A percentile compares a stretch with the other conserved stretches of the same genome.
Conservation (phyloP, 2,797 vertebrate genomes). For the Poeciliopsis turneri region DNA sequence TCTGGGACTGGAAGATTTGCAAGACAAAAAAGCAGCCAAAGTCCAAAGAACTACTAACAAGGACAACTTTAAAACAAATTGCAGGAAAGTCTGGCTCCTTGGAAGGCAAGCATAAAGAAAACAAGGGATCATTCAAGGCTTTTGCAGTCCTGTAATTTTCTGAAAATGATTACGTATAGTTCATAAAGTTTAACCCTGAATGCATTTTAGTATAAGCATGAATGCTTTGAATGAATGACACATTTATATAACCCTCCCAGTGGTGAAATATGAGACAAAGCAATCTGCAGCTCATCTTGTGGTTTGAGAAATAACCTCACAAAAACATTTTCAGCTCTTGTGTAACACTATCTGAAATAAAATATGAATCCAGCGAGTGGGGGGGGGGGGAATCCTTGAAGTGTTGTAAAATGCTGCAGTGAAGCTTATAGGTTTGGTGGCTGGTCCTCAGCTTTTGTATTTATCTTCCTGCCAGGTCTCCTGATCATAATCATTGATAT, state of each 20-base stretch:
- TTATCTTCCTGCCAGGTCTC: constrained; percentile 51
- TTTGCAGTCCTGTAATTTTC: constrained; percentile 27
- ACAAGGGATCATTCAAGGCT: background rate
- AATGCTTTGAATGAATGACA: constrained; percentile 63
- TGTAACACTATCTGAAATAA: constrained; percentile 36
- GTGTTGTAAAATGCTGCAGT: constrained; percentile 42
- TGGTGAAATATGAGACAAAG: constrained; percentile 42
- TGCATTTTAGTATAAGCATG: constrained; percentile 56
- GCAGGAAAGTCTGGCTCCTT: background rate
- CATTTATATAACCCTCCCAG: constrained; percentile 30
- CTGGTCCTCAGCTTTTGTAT: constrained; percentile 58
- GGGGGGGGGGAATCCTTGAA: constrained; percentile 18
- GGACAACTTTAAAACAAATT: background rate
- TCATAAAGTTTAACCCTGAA: constrained; percentile 52
- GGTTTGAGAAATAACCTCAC: constrained; percentile 30
- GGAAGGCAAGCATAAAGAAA: background rate
- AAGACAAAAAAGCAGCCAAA: background rate
- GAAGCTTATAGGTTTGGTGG: constrained; percentile 56
- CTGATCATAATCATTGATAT: constrained; percentile 64
- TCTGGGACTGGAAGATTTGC: background rate
- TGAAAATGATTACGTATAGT: constrained; percentile 43
- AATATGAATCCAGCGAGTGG: constrained; percentile 23
- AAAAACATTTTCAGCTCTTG: constrained; percentile 48
- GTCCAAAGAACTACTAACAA: background rate
- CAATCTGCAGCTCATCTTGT: constrained; percentile 57